Base-by-base conservation (phyloP, 2,888 invertebrate genomes). In the Oscheius sp. region DNA sequence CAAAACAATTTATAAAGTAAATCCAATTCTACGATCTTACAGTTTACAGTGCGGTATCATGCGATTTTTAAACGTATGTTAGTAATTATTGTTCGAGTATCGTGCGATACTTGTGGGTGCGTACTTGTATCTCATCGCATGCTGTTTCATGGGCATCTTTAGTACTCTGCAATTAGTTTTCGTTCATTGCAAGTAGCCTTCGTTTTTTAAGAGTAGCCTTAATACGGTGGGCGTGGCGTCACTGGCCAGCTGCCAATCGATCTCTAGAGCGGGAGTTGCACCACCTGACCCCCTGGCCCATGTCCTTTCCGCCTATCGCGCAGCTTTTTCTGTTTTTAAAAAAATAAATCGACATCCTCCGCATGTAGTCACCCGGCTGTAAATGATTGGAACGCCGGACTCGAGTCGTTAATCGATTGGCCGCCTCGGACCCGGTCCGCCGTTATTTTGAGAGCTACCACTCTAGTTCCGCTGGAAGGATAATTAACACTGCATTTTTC, bases 201-300 rank as follows among this genome's bases (percentile, higher is more conserved):
- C 29, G 7, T 27, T 58, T 58, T 58, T 58, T 7, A 27, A 58
- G 55, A 61, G 41, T 61, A 55, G 41, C 43, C 61, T 61, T 61
- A 61, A 43, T 61, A 61, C 43, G 61, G 23, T 61, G 43, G 61
- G 61, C 61, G 61, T 41, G 45, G 61, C 61, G 61, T 61, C 61
- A 61, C 61, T 61, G 66, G 66, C 66, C 49, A 66, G 66, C 66
- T 66, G 49, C 66, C 66, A 66, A 66, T 66, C 66, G 66, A 66
- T 66, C 46, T 25, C 45, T 29, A 49, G 21, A 29, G 52, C 66
- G 27, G 35, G 52, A 49, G 66, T 61, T 61, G 61, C 61, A 61
- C 61, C 61, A 61, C 61, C 61, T 61, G 61, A 61, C 61, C 61
- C 45, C 61, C 29, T 35, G 3, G 29, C 21, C n/a, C 27, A 58